Conservation (phyloP, 1,140 invertebrate genomes). For the Coenobita brevimanus region DNA sequence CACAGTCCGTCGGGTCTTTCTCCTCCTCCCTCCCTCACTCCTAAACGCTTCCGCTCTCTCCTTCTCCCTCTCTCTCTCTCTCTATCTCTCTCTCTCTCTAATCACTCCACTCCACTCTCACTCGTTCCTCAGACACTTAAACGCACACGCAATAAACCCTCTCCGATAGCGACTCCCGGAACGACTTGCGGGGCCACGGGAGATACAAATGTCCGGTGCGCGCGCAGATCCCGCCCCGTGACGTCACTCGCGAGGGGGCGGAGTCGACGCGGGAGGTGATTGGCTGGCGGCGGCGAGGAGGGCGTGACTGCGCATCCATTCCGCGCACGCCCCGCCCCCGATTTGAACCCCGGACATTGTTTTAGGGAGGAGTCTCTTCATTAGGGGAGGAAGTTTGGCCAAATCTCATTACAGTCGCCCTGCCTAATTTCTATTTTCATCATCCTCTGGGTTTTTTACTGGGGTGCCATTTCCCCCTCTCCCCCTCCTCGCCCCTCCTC, state of each 20-base stretch:
- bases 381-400: constrained; percentile 61
- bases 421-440: constrained; percentile 64
- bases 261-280: not conserved
- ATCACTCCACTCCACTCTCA: not conserved
- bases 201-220: constrained; percentile 30
- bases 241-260: constrained; percentile 21
- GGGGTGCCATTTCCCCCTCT: not conserved
- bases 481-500: no score
- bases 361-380: constrained; percentile 60
- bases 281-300: not conserved
- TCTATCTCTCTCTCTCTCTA: not conserved
- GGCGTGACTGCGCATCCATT: constrained; percentile 38
- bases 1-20: not conserved
- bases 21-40: not conserved
- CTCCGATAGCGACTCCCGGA: constrained; percentile 33
- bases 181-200: constrained; percentile 45
- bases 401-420: constrained; percentile 57
- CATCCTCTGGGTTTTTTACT: constrained; percentile 42
- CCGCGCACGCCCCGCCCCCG: constrained; percentile 23
- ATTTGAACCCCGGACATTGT: constrained; percentile 37
- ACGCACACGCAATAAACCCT: constrained; percentile 63
- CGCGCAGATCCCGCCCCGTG: constrained; percentile 29
- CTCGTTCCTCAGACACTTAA: constrained; percentile 45
- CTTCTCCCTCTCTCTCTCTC: not conserved
- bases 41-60: not conserved